Evolutionary conservation across 2,797 vertebrate genomes (phyloP).

Genomic region (Takifugu rubripes): DNA sequence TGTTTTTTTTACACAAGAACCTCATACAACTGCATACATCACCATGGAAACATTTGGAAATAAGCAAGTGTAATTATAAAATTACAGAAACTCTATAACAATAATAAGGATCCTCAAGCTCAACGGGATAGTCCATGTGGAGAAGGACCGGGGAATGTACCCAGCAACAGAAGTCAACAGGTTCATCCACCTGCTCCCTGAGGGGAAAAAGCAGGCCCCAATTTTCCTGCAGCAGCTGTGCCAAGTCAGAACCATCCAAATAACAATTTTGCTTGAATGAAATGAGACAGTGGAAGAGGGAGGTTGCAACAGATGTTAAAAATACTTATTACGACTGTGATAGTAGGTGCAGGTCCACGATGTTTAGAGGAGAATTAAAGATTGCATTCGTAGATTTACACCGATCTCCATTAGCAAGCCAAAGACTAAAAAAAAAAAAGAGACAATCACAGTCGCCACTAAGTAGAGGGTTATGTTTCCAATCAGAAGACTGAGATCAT

Average conservation of each 20-base stretch:
- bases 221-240: constrained; percentile 60
- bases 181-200: constrained; percentile 71
- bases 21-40: no score
- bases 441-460: constrained; percentile 20
- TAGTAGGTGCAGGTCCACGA: constrained; percentile 5
- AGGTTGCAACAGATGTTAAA: constrained; percentile 13
- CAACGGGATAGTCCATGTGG: constrained; percentile 1
- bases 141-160: constrained; percentile 28
- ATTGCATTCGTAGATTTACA: background rate
- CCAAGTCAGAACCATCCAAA: constrained; percentile 39
- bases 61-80: no score
- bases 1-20: no score
- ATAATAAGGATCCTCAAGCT: no score
- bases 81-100: no score
- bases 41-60: no score
- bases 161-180: constrained; percentile 32
- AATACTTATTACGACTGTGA: constrained; percentile 41
- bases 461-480: constrained; percentile 51
- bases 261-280: constrained; percentile 36
- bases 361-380: background rate
- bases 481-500: constrained; percentile 62
- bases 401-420: constrained; percentile 16
- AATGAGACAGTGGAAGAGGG: constrained; percentile 14
- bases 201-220: constrained; percentile 24
- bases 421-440: constrained; percentile 3